Evolutionary conservation across 2,113 vertebrate genomes (phyloP), one percentile per base, ranked within the genome.

Genomic region (Sorex fumeus): DNA sequence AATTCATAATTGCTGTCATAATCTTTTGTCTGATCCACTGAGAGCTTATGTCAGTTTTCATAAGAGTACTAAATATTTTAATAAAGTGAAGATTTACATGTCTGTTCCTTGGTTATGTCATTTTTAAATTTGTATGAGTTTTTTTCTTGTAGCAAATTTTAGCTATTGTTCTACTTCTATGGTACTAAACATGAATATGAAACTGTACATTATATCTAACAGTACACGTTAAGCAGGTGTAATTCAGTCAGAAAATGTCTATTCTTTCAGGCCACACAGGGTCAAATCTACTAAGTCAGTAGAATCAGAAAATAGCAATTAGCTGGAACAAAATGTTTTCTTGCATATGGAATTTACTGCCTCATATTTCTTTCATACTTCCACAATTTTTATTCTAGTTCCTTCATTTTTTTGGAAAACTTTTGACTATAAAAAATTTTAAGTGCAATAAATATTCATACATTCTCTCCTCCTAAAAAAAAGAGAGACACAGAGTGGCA

Each of bases 281-380:
- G 15, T 43, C 25, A 86, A 81, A 85, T n/a, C 3, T 21, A 76
- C 53, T 32, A 91, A 47, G 27, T 60, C 60, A 78, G 32, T 2
- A 13, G 18, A 4, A 19, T 47, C 34, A 80, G 71, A 87, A 90
- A 90, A 88, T 57, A 32, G 19, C 43, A 50, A 30, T 71, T 91
- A 66, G 19, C 34, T 77, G 1, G 45, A 87, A 45, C 19, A 13
- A 69, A 70, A 84, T 70, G 3, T 15, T 60, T 84, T 75, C 28
- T 78, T 6, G 86, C 13, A 6, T 21, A 5, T 69, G 15, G 4
- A 77, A 34, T 66, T 34, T 8, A 90, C 3, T 27, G 7, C 6
- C 86, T 86, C 30, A 74, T 53, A 85, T 70, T 21, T 1, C 43
- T 50, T 8, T 62, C 88, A 32, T 57, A 47, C 45, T 50, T 84